These are phyloP conservation scores for Stictonetta naevosa DNA, from an alignment of 2,113 vertebrate genomes.

Conservation along the genomic window DNA sequence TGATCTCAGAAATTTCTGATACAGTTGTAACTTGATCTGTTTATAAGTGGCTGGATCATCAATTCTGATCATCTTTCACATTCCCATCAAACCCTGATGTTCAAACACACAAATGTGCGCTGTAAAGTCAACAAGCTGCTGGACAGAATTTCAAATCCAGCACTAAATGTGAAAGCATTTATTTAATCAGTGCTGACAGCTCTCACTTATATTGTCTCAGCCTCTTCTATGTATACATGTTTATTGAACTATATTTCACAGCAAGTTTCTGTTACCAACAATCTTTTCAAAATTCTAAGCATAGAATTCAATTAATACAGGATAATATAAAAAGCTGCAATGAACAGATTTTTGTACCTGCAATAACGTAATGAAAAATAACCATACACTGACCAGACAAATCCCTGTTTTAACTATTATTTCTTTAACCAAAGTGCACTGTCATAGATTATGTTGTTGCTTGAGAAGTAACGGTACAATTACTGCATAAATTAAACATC, in stretches of 20 bases:
- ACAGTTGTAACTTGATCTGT: not conserved
- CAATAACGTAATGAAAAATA: not conserved
- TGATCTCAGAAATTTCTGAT: not conserved
- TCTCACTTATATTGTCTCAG: not conserved
- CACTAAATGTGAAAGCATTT: not conserved
- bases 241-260: not conserved
- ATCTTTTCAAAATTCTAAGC: not conserved
- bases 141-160: not conserved
- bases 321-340: not conserved
- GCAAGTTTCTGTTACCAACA: not conserved
- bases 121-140: not conserved
- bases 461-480: not conserved
- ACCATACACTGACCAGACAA: not conserved
- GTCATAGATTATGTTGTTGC: not conserved
- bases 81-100: not conserved
- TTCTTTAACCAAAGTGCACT: not conserved
- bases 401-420: not conserved
- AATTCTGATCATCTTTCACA: not conserved
- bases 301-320: not conserved
- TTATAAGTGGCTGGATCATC: not conserved
- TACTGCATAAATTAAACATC: not conserved
- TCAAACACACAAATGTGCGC: fast-evolving
- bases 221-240: not conserved
- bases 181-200: not conserved
- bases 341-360: not conserved